Percentiles rank a stretch among this genome's conserved stretches.
Evolutionary conservation across 2,888 invertebrate species (phyloP).

Genomic region (Trissolcus brochymenae): DNA sequence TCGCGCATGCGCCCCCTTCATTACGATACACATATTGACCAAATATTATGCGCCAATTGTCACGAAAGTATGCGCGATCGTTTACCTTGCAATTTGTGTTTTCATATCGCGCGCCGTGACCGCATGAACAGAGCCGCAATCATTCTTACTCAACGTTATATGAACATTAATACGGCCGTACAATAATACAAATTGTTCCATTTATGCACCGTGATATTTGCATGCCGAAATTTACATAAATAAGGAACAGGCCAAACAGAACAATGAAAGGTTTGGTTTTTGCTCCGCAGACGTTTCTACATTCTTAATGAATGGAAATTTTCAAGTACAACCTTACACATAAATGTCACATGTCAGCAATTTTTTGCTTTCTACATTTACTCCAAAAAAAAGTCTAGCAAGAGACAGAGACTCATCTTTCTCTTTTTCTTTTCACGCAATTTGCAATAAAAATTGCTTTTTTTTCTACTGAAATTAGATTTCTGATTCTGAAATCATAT

Average conservation of each 20-base stretch:
- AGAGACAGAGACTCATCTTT: too few relatives aligned
- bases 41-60: slow-evolving; percentile 59
- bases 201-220: slow-evolving; percentile 35
- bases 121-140: slow-evolving; percentile 32
- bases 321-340: slow-evolving; percentile 1
- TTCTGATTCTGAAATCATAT: slow-evolving; percentile 1
- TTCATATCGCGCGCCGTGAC: slow-evolving; percentile 40
- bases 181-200: slow-evolving; percentile 43
- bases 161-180: slow-evolving; percentile 41
- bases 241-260: slow-evolving; percentile 29
- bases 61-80: slow-evolving; percentile 56
- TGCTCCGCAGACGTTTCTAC: slow-evolving; percentile 1
- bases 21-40: slow-evolving; percentile 57
- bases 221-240: slow-evolving; percentile 38
- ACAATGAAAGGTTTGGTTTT: slow-evolving; percentile 21
- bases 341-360: too few relatives aligned
- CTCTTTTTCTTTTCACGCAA: neutral
- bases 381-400: too few relatives aligned
- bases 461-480: neutral
- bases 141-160: slow-evolving; percentile 46
- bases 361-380: too few relatives aligned
- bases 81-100: slow-evolving; percentile 57
- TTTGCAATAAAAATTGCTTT: neutral
- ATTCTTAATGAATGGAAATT: slow-evolving; percentile 7
- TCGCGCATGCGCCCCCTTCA: slow-evolving; percentile 57